Percentiles rank a stretch among this genome's conserved stretches.
Conservation (phyloP, 2,888 invertebrate genomes). For the Orchesella flavescens region DNA sequence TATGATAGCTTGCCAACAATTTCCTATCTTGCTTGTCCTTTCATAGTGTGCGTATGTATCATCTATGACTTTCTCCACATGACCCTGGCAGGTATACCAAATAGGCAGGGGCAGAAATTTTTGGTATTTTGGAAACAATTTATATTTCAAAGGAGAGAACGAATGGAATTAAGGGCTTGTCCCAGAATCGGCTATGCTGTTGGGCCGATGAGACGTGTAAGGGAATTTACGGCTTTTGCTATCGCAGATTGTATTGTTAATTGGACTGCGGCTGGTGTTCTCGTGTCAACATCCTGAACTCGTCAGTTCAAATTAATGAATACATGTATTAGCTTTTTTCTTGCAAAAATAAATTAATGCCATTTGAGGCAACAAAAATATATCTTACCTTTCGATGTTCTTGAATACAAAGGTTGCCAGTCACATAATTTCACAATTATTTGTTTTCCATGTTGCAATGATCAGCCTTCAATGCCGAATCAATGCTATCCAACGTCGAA, state of each 20-base stretch:
- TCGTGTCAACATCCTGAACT: background rate
- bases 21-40: background rate
- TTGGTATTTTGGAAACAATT: background rate
- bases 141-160: background rate
- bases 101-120: background rate
- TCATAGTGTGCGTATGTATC: background rate
- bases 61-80: background rate
- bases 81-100: background rate
- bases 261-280: background rate
- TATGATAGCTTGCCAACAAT: background rate
- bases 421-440: no score
- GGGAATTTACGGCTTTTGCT: background rate
- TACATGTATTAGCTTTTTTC: no score
- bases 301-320: no score
- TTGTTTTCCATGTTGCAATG: no score
- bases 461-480: no score
- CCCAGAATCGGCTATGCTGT: background rate
- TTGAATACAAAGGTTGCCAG: no score
- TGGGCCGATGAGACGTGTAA: background rate
- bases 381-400: no score
- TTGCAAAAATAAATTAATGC: no score
- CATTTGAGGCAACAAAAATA: no score
- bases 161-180: background rate
- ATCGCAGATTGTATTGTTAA: background rate
- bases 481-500: no score